Percentiles rank a stretch among this genome's conserved stretches.
Evolutionary conservation across 1,140 invertebrate genomes (phyloP).

Genomic region (Fopius arisanus): DNA sequence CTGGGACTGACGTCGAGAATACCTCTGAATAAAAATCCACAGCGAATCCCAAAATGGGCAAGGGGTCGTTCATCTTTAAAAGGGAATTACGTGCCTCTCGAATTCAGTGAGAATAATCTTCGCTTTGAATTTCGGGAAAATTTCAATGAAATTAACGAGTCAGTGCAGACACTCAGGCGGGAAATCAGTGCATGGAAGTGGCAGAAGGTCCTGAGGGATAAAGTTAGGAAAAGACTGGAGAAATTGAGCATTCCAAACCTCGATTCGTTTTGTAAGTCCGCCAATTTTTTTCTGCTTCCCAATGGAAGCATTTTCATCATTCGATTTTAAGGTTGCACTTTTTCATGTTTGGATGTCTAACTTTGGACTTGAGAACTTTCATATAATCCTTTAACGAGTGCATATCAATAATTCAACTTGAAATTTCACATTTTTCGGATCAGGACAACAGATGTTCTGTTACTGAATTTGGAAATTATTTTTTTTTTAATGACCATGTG

Average conservation of each 20-base stretch:
- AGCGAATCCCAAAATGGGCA: neutral
- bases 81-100: neutral
- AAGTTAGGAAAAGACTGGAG: conserved; percentile 17
- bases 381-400: no score
- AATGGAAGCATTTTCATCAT: no score
- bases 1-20: neutral
- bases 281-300: no score
- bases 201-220: conserved; percentile 22
- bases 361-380: no score
- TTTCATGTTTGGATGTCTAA: no score
- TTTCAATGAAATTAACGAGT: neutral
- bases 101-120: conserved; percentile 14
- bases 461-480: no score
- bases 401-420: no score
- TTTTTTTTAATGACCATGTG: no score
- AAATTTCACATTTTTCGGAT: no score
- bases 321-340: no score
- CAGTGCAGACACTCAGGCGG: conserved; percentile 22
- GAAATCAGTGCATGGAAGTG: conserved; percentile 39
- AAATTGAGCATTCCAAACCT: neutral
- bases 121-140: neutral
- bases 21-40: neutral
- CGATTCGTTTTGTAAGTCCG: neutral
- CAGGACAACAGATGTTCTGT: no score
- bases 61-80: neutral